Evolutionary conservation across 2,113 vertebrate species (phyloP).

Genomic region (Hystrix brachyura): DNA sequence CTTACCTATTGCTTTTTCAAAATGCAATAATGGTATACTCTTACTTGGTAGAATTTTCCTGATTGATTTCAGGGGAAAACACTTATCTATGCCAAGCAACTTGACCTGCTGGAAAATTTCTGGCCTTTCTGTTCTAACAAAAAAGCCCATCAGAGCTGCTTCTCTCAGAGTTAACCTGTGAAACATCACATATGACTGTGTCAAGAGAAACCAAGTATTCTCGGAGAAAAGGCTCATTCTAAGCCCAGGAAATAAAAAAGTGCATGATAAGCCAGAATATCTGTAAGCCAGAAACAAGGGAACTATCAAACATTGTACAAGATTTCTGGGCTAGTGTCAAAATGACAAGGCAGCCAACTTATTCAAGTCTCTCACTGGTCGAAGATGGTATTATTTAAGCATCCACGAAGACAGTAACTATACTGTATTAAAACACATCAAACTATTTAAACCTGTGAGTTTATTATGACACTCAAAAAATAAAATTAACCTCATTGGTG

Average conservation of each 20-base stretch:
- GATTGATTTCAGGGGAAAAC: conserved; percentile 37
- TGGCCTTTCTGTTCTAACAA: conserved; percentile 56
- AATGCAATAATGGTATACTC: neutral
- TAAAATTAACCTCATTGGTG: conserved; percentile 9
- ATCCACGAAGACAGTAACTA: neutral
- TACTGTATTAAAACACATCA: conserved; percentile 25
- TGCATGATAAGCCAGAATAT: conserved; percentile 28
- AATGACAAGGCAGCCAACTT: neutral
- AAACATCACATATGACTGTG: neutral
- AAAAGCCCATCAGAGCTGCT: neutral
- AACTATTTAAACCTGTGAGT: conserved; percentile 50
- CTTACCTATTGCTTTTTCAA: conserved; percentile 18
- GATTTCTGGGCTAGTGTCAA: conserved; percentile 26
- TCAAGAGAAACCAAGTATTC: neutral
- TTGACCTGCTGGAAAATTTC: conserved; percentile 28
- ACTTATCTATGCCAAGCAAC: neutral
- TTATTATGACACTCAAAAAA: neutral
- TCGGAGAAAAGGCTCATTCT: conserved; percentile 55
- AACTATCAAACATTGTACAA: conserved; percentile 32
- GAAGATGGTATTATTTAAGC: conserved; percentile 28
- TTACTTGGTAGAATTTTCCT: conserved; percentile 23
- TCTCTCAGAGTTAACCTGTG: neutral
- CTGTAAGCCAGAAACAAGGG: conserved; percentile 57
- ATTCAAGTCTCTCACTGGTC: conserved; percentile 2
- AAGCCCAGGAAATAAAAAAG: neutral